Base-by-base conservation (phyloP, 2,888 invertebrate species). In the Caenorhabditis drosophilae region DNA sequence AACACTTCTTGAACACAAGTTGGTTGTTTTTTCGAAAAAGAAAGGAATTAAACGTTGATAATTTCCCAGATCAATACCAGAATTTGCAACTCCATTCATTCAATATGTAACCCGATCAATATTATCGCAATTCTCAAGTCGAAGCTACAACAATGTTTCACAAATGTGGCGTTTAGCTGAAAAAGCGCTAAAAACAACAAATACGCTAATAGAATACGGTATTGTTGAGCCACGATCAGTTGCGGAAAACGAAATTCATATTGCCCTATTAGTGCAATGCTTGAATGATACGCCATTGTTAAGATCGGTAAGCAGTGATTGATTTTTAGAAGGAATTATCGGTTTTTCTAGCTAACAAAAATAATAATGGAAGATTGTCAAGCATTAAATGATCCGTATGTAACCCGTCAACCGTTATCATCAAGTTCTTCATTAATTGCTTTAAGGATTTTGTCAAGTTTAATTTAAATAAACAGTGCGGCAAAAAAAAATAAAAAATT, bases 91-190 rank as follows among this genome's bases (percentile, higher is more conserved):
- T 18, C 70, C 79, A 20, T 80, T 72, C 50, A 55, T 79, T 9
- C 63, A 72, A 20, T 79, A 72, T 40, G 55, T 77, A 12, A 73
- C 70, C 9, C 66, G 69, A 35, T 73, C 75, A 27, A 66, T 81
- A 36, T 40, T 81, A 40, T 66, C 72, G 9, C 77, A 76, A 23
- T 76, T 76, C 53, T 51, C 47, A 7, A 42, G 55, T 12, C 53
- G 79, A n/a, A 70, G 71, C 20, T 82, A 82, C 59, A 67, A 70
- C 20, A 63, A 76, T 45, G 64, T 70, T 12, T 45, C 66, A 22
- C 79, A 82, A 54, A 74, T 82, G 75, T 81, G 78, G 78, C 73
- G 70, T 20, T 53, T 81, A 38, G 70, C 77, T 15, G 75, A 73
- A 22, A 49, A 63, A 18, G 67, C 75, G 1, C 53, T 78, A 16